Conservation (phyloP, 1,140 invertebrate species). For the Dinothrombium tinctorium region DNA sequence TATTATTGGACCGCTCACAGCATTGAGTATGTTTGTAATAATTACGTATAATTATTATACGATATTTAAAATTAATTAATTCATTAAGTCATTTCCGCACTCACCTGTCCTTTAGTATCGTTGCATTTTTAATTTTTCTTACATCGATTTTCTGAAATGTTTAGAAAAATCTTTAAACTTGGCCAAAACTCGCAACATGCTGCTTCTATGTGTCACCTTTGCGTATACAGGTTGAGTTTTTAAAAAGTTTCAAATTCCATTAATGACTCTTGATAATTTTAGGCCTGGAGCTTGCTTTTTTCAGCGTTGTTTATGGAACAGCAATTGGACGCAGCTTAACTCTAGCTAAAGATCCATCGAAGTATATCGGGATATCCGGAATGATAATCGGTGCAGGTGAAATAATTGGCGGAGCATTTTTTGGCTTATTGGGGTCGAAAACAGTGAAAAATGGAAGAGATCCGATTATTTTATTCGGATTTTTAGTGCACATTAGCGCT, state of each 20-base stretch:
- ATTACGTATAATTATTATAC: background rate
- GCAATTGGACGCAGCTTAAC: slow-evolving; percentile 54
- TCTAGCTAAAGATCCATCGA: slow-evolving; percentile 51
- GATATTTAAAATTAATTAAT: background rate
- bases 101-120: background rate
- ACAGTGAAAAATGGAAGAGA: slow-evolving; percentile 55
- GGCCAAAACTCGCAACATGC: slow-evolving; percentile 29
- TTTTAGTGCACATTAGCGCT: slow-evolving; percentile 45
- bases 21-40: background rate
- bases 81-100: background rate
- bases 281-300: slow-evolving; percentile 80
- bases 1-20: background rate
- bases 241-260: background rate
- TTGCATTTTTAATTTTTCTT: background rate
- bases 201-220: slow-evolving; percentile 44
- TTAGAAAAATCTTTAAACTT: slow-evolving; percentile 9
- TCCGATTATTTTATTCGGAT: slow-evolving; percentile 62
- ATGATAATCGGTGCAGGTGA: slow-evolving; percentile 49
- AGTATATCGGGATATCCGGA: slow-evolving; percentile 65
- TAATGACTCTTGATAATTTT: slow-evolving; percentile 5
- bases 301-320: slow-evolving; percentile 79
- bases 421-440: slow-evolving; percentile 64
- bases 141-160: background rate
- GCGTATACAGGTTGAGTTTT: slow-evolving; percentile 30
- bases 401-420: slow-evolving; percentile 44